phyloP scores from a whole-genome alignment of 2,797 vertebrate species.

The Buceros bicornis region DNA sequence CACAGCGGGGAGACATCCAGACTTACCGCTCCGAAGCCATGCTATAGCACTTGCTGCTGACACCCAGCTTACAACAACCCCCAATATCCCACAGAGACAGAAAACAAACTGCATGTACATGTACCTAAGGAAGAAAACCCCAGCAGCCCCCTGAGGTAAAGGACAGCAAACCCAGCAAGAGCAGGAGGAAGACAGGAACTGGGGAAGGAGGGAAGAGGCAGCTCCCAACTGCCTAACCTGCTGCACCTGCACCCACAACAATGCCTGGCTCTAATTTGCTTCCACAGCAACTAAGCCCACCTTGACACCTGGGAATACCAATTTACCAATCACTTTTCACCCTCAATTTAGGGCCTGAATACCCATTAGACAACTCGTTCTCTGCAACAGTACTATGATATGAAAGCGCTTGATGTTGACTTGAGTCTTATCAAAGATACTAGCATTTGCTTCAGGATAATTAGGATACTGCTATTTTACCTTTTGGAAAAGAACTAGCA shows the following conservation, averaged over 20 bases:
- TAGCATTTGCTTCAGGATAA: background rate
- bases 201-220: background rate
- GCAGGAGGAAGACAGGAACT: background rate
- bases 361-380: background rate
- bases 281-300: background rate
- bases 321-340: background rate
- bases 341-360: background rate
- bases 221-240: background rate
- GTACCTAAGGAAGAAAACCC: background rate
- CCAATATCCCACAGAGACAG: background rate
- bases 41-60: accelerated
- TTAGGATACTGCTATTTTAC: background rate
- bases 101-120: accelerated
- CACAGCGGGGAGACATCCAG: accelerated
- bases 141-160: background rate
- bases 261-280: background rate
- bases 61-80: background rate
- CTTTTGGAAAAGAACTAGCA: background rate
- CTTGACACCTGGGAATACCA: background rate
- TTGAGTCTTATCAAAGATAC: background rate
- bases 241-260: background rate
- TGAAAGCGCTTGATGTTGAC: background rate
- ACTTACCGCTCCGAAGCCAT: accelerated
- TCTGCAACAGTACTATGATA: background rate
- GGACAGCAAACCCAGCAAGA: accelerated